Conservation (phyloP, 35 echinoderm and acorn worm genomes). For the Patiria miniata region DNA sequence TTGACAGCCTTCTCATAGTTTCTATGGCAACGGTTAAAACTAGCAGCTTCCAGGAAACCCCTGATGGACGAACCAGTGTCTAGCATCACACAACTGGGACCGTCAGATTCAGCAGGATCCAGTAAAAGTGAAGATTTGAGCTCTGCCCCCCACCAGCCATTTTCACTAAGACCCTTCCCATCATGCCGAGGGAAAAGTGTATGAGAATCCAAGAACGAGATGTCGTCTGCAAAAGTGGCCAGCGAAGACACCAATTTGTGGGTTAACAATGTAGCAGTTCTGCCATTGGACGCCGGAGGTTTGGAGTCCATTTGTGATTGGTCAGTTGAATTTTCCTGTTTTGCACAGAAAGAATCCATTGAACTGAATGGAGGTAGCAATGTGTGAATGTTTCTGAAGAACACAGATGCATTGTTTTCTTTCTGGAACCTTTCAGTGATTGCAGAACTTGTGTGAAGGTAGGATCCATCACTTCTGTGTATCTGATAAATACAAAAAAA, state of each 20-base stretch:
- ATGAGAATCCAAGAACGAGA: neutral
- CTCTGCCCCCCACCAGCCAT: slow-evolving; percentile 32
- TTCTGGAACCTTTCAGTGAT: neutral
- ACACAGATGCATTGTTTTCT: neutral
- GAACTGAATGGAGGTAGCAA: neutral
- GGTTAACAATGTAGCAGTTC: neutral
- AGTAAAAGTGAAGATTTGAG: neutral
- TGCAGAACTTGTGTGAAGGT: too few relatives aligned
- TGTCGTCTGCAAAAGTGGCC: slow-evolving; percentile 20
- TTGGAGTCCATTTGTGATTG: neutral
- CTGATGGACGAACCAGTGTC: neutral
- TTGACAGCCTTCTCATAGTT: neutral
- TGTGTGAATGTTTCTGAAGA: neutral
- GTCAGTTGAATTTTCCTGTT: neutral
- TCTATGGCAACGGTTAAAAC: slow-evolving; percentile 24
- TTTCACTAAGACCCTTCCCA: neutral
- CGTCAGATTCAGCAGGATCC: neutral
- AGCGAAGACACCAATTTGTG: neutral
- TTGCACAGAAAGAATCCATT: neutral
- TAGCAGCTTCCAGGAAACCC: slow-evolving; percentile 24
- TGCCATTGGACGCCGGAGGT: neutral
- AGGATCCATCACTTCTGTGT: too few relatives aligned
- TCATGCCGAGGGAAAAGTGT: neutral
- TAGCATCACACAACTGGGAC: neutral
- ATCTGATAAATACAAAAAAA: too few relatives aligned